phyloP scores from a whole-genome alignment of 2,113 vertebrate species.

The Ochotona princeps region DNA sequence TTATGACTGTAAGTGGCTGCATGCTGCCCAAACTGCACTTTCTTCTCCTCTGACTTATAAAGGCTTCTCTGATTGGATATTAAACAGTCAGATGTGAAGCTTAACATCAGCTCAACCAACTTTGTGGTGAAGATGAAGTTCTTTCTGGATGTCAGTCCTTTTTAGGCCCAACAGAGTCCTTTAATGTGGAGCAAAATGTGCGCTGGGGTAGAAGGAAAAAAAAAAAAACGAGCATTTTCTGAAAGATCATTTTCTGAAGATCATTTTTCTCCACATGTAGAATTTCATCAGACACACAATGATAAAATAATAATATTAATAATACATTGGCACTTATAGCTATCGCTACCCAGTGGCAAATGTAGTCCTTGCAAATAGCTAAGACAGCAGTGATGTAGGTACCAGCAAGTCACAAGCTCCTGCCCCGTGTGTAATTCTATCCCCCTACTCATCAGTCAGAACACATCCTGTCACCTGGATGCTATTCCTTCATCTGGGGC shows the following conservation, averaged over 20 bases:
- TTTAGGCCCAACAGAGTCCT: not conserved
- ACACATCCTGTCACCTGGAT: too few species aligned
- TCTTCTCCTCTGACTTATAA: not conserved
- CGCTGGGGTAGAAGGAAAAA: not conserved
- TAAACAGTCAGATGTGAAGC: not conserved
- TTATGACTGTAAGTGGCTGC: not conserved
- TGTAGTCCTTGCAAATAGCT: too few species aligned
- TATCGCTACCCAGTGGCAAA: not conserved
- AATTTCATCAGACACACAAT: not conserved
- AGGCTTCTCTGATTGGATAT: not conserved
- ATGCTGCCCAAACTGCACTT: not conserved
- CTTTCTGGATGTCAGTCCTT: conserved; percentile 26
- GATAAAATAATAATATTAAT: not conserved
- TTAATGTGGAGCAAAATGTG: not conserved
- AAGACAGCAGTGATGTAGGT: too few species aligned
- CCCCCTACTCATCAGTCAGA: too few species aligned
- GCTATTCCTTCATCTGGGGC: too few species aligned
- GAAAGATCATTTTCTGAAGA: not conserved
- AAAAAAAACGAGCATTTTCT: not conserved
- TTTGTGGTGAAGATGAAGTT: not conserved
- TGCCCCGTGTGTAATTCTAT: too few species aligned
- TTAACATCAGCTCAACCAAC: not conserved
- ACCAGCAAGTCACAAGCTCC: too few species aligned
- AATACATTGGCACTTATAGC: not conserved
- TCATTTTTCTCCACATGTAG: not conserved